phyloP scores from a whole-genome alignment of 1,140 invertebrate genomes.

The Hylaeus anthracinus region DNA sequence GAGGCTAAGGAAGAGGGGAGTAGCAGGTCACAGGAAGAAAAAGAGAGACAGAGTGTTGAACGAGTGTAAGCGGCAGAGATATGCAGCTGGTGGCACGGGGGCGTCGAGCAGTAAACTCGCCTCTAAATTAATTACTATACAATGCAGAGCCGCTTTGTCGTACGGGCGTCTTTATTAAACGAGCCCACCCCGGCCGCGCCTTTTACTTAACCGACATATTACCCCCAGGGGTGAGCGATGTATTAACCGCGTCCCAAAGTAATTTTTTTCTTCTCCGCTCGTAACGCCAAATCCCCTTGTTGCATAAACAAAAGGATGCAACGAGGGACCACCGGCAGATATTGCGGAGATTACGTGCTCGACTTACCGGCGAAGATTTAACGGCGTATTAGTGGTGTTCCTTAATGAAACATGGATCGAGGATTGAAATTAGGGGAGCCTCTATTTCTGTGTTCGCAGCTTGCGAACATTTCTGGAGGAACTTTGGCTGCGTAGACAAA shows the following conservation, averaged over 20 bases:
- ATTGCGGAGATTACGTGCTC: constrained; percentile 35
- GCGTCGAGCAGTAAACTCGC: constrained; percentile 30
- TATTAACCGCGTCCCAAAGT: constrained; percentile 34
- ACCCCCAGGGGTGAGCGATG: constrained; percentile 36
- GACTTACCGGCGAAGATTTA: neutral
- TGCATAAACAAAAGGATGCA: constrained; percentile 15
- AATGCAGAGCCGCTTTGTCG: constrained; percentile 54
- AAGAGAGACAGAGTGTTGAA: constrained; percentile 15
- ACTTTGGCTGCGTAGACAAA: no score
- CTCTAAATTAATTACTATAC: constrained; percentile 67
- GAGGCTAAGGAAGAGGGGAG: neutral
- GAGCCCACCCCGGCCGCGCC: constrained; percentile 49
- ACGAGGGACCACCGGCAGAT: neutral
- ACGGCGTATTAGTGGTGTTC: constrained; percentile 13
- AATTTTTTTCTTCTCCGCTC: constrained; percentile 9
- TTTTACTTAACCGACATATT: constrained; percentile 70
- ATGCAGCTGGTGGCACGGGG: neutral
- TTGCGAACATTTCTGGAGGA: no score
- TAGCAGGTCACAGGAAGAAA: neutral
- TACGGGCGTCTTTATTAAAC: constrained; percentile 70
- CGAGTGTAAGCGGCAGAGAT: neutral
- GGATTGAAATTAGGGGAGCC: neutral
- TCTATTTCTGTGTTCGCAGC: neutral
- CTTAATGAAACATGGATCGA: constrained; percentile 11
- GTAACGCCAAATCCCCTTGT: constrained; percentile 13